These are phyloP conservation scores for Endomychus coccineus DNA, from an alignment of 2,888 invertebrate species.

Conservation along the genomic window DNA sequence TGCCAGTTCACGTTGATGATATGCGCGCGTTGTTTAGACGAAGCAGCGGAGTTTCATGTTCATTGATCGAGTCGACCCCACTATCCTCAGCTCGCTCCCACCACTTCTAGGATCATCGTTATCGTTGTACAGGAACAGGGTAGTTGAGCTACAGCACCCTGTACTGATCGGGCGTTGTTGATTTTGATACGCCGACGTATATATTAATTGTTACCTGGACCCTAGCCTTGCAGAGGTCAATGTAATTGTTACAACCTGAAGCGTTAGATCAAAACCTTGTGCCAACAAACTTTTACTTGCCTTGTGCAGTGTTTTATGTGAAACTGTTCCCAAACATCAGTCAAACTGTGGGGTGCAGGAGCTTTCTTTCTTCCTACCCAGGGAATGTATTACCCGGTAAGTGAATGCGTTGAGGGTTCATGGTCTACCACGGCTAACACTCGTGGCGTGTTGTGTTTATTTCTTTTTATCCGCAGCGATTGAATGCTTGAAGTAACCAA, in stretches of 20 bases:
- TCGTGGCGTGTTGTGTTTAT: too few species aligned
- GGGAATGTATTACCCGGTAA: conserved; percentile 96
- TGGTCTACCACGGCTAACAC: too few species aligned
- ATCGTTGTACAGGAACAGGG: conserved; percentile 35
- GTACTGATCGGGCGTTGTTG: conserved; percentile 39
- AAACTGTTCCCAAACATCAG: conserved; percentile 49
- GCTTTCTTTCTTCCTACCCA: conserved; percentile 93
- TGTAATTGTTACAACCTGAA: neutral
- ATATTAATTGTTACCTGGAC: too few species aligned
- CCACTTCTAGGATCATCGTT: conserved; percentile 28
- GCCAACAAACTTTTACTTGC: conserved; percentile 19
- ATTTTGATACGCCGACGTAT: conserved; percentile 22
- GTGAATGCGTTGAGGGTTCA: too few species aligned
- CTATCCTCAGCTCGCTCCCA: conserved; percentile 30
- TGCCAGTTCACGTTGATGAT: too few species aligned
- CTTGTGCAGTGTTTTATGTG: conserved; percentile 45
- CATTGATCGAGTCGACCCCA: conserved; percentile 31
- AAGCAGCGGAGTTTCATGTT: neutral
- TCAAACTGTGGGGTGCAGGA: conserved; percentile 96
- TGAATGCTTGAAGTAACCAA: too few species aligned
- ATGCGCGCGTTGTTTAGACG: conserved; percentile 14
- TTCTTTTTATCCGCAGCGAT: too few species aligned
- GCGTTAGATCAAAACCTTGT: too few species aligned
- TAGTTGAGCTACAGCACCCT: conserved; percentile 36
- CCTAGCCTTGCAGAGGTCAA: neutral